Conservation (phyloP, 2,888 invertebrate species). For the Plebejus melissa region DNA sequence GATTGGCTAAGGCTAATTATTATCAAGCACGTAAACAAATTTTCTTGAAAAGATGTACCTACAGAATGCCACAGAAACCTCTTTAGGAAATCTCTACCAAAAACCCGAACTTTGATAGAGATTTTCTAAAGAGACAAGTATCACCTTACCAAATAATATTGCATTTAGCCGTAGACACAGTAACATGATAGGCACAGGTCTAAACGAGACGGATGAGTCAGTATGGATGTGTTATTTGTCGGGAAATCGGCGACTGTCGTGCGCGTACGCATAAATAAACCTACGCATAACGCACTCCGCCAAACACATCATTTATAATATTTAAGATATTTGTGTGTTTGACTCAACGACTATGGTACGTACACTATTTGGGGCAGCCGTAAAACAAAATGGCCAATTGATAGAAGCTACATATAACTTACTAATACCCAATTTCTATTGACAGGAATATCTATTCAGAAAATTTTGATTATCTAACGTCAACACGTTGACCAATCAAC, state of each 20-base stretch:
- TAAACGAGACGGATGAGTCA: slow-evolving; percentile 21
- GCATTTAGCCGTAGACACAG: neutral
- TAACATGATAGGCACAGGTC: slow-evolving; percentile 7
- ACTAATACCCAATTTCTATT: neutral
- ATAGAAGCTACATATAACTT: neutral
- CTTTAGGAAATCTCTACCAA: no score
- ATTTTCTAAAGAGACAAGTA: no score
- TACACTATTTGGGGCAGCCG: neutral
- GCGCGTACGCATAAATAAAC: slow-evolving; percentile 29
- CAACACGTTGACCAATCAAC: no score
- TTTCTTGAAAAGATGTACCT: no score
- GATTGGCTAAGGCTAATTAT: no score
- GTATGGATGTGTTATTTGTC: neutral
- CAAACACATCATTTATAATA: slow-evolving; percentile 17
- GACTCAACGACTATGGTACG: slow-evolving; percentile 10
- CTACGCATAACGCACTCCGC: slow-evolving; percentile 1
- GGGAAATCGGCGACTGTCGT: slow-evolving; percentile 24
- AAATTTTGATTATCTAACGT: neutral
- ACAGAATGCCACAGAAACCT: no score
- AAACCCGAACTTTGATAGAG: no score
- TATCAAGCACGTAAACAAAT: no score
- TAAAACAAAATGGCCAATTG: neutral
- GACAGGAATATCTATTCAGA: neutral
- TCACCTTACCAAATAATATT: no score
- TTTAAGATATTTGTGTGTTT: slow-evolving; percentile 18